phyloP scores from a whole-genome alignment of 2,113 vertebrate species.

The Anguilla rostrata region DNA sequence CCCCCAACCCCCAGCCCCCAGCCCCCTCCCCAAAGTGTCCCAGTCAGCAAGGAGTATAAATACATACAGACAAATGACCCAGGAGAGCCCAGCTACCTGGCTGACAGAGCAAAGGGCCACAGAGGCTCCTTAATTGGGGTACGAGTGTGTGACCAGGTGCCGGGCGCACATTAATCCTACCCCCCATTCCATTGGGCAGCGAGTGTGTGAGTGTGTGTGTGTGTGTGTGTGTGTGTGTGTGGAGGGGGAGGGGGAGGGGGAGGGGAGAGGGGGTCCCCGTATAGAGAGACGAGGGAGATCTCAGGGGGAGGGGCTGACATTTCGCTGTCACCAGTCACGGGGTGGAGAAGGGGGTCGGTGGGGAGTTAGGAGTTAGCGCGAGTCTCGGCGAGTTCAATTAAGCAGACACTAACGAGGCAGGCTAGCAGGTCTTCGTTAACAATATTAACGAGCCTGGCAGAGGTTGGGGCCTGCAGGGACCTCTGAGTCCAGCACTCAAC shows the following conservation, averaged over 20 bases:
- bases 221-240: not conserved
- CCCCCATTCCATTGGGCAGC: slow-evolving; percentile 16
- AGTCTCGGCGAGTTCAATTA: slow-evolving; percentile 8
- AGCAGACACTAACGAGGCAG: not conserved
- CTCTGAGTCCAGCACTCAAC: not conserved
- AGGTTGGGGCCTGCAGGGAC: not conserved
- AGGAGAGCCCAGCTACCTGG: slow-evolving; percentile 55
- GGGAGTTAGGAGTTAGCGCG: not conserved
- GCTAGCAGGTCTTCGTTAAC: slow-evolving; percentile 1
- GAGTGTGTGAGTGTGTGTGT: slow-evolving; percentile 23
- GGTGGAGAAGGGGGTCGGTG: slow-evolving; percentile 18
- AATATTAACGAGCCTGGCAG: not conserved
- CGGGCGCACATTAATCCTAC: slow-evolving; percentile 38
- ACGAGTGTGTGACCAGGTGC: slow-evolving; percentile 31
- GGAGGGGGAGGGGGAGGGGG: not conserved
- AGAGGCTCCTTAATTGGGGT: slow-evolving; percentile 67
- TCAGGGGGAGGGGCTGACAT: slow-evolving; percentile 39
- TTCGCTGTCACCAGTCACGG: slow-evolving; percentile 34
- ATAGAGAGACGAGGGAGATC: slow-evolving; percentile 20
- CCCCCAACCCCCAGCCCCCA: not conserved
- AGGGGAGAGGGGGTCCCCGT: slow-evolving; percentile 10
- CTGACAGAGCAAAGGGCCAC: slow-evolving; percentile 53
- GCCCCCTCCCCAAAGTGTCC: not conserved
- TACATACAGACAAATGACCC: slow-evolving; percentile 36
- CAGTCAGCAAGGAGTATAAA: not conserved